Evolutionary conservation across 2,113 vertebrate species (phyloP).

Genomic region (Ameiurus melas): DNA sequence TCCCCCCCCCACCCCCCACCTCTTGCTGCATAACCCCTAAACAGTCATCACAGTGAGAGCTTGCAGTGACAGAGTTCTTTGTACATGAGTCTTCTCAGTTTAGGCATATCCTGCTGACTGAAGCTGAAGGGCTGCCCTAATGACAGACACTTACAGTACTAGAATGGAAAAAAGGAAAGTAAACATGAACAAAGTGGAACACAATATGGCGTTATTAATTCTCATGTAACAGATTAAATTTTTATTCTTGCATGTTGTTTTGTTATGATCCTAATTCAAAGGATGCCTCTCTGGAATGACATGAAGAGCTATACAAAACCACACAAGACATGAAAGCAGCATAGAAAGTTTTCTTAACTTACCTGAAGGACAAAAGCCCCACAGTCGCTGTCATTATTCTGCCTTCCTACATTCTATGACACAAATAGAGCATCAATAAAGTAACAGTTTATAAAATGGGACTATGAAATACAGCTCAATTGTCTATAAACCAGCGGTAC

Average conservation of each 20-base stretch:
- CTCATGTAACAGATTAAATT: background rate
- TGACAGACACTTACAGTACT: slow-evolving; percentile 93
- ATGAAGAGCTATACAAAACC: background rate
- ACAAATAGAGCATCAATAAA: slow-evolving; percentile 28
- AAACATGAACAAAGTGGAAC: background rate
- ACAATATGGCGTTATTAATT: background rate
- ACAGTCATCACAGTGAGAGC: slow-evolving; percentile 80
- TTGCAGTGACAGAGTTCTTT: slow-evolving; percentile 95
- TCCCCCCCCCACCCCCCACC: background rate
- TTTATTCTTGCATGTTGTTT: background rate
- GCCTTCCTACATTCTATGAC: slow-evolving; percentile 86
- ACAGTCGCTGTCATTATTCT: slow-evolving; percentile 93
- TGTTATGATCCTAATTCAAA: no score
- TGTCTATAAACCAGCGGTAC: background rate
- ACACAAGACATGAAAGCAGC: background rate
- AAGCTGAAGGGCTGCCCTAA: slow-evolving; percentile 85
- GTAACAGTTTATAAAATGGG: background rate
- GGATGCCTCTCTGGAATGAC: background rate
- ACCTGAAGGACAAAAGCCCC: slow-evolving; percentile 93
- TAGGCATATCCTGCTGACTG: slow-evolving; percentile 91
- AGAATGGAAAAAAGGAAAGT: slow-evolving; percentile 22
- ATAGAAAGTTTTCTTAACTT: slow-evolving; percentile 48
- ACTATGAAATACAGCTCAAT: background rate
- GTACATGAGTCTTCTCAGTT: slow-evolving; percentile 89
- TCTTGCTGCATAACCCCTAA: slow-evolving; percentile 13